Percentiles rank a stretch among this genome's conserved stretches.
Conservation (phyloP, 2,113 vertebrate species). For the Sitta europaea region DNA sequence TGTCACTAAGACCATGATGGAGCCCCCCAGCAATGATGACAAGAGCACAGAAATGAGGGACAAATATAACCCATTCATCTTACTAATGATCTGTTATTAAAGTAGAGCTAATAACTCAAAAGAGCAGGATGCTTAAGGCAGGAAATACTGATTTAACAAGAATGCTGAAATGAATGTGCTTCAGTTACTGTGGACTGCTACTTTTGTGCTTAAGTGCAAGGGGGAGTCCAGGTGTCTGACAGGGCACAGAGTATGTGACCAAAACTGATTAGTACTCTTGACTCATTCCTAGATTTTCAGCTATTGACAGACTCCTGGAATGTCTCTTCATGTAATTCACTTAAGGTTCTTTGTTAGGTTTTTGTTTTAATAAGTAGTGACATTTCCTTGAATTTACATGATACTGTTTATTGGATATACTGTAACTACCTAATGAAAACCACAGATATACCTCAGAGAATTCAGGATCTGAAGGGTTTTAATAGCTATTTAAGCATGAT, state of each 20-base stretch:
- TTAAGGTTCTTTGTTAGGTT: neutral
- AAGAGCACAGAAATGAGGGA: neutral
- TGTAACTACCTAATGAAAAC: neutral
- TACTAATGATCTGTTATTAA: neutral
- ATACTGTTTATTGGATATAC: neutral
- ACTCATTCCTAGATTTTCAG: neutral
- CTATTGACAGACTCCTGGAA: neutral
- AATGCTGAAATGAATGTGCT: neutral
- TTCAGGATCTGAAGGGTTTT: neutral
- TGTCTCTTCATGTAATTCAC: neutral
- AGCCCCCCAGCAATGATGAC: neutral
- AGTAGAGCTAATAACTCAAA: neutral
- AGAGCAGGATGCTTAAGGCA: neutral
- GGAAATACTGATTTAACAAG: neutral
- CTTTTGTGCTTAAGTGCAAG: neutral
- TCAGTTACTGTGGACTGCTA: neutral
- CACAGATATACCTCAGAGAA: neutral
- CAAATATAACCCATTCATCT: neutral
- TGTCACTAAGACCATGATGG: neutral
- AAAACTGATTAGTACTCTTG: neutral
- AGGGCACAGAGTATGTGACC: neutral
- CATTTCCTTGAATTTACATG: conserved; percentile 50
- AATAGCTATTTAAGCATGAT: neutral
- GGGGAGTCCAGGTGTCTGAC: neutral
- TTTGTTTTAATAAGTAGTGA: neutral